A percentile compares a stretch with the other conserved stretches of the same genome.
These are phyloP conservation scores for Drosophila takahashii DNA, from an alignment of 1,140 invertebrate genomes.

Conservation along the genomic window DNA sequence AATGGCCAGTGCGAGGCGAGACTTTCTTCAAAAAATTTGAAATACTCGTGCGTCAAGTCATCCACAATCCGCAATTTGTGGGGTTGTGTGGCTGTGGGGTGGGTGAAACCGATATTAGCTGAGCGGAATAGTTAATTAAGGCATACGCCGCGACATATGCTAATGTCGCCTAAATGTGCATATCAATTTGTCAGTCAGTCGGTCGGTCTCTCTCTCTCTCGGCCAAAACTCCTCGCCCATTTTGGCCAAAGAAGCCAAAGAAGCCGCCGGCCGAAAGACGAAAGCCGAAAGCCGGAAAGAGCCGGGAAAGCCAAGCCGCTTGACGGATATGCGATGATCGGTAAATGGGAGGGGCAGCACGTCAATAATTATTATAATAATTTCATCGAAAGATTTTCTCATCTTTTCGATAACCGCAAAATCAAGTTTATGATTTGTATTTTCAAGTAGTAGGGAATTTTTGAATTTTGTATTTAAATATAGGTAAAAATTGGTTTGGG, in stretches of 20 bases:
- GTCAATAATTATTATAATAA: slow-evolving; percentile 14
- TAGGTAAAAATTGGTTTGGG: not conserved
- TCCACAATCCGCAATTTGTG: slow-evolving; percentile 19
- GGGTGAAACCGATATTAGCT: slow-evolving; percentile 83
- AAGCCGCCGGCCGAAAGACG: slow-evolving; percentile 29
- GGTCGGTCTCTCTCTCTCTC: not conserved
- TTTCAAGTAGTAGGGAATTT: too few species aligned
- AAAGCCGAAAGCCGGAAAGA: slow-evolving; percentile 20
- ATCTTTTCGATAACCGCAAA: not conserved
- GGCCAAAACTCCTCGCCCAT: not conserved
- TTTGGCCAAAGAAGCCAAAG: slow-evolving; percentile 55
- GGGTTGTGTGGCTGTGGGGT: slow-evolving; percentile 34
- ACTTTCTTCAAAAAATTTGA: slow-evolving; percentile 75
- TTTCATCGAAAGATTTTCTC: not conserved
- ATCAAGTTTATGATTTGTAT: slow-evolving; percentile 14
- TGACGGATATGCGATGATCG: slow-evolving; percentile 23
- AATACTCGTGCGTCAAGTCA: slow-evolving; percentile 50
- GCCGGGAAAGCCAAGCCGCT: slow-evolving; percentile 33
- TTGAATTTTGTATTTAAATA: too few species aligned
- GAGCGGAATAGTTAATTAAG: slow-evolving; percentile 80
- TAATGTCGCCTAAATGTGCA: slow-evolving; percentile 59
- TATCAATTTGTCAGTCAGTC: slow-evolving; percentile 40
- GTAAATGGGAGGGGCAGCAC: not conserved
- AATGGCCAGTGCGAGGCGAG: not conserved
- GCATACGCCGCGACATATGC: slow-evolving; percentile 63